Base-by-base conservation (phyloP, 2,797 vertebrate species). In the Xenentodon cancila region DNA sequence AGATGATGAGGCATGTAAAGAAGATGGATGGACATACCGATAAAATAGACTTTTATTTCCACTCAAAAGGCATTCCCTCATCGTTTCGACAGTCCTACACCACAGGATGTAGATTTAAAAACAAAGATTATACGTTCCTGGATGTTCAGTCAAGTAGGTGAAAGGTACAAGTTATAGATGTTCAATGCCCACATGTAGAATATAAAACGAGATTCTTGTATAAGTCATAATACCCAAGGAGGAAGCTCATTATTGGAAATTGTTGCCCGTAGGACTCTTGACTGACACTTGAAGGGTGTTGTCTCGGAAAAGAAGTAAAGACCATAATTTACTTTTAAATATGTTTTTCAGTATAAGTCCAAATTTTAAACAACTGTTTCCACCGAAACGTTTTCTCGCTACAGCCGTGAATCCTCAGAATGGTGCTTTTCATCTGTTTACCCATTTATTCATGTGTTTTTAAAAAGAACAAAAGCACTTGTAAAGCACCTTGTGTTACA, bases 191-290 rank as follows among this genome's bases (percentile, higher is more conserved):
- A 17, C 17, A 18, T 27, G 32, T 18, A 25, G 15, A 6, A 27
- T 18, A 45, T 27, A 3, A n/a, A 3, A 7, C 13, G 27, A 21
- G 22, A 19, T 34, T 37, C 5, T 20, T 48, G 27, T 57, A 20
- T 21, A 15, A 11, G 15, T 5, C 3, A 20, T 58, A 30, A 19
- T 18, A 27, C 8, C n/a, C 25, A 18, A 20, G 15, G 18, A 43
- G 40, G 48, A 20, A 21, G n/a, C 22, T 61, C n/a, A 61, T 21
- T 45, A 63, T 53, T 11, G n/a, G 17, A 16, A 63, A 34, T 55
- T 55, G 25, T 45, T 34, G 9, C 5, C 9, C 4, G 5, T 37
- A 47, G 34, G 21, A 27, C 6, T 21, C 27, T 3, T 45, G 27
- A 21, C 18, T 47, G 18, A 21, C 40, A 21, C 25, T 30, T 46